Evolutionary conservation across 2,888 invertebrate genomes (phyloP), one percentile per base, ranked within the genome.

Genomic region (Melanostoma scalare): DNA sequence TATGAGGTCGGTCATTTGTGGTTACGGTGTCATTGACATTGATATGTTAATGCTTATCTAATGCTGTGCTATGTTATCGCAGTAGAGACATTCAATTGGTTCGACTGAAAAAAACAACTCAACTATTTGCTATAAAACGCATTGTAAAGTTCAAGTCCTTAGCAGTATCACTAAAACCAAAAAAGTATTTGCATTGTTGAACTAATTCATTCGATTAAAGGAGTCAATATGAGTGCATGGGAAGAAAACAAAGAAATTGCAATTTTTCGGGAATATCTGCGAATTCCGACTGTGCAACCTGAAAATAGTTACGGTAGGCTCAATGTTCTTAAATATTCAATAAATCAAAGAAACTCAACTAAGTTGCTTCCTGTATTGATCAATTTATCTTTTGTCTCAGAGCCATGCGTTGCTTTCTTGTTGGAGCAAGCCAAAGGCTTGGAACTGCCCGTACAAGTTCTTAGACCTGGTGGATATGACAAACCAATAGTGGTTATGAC

Each of bases 401-500:
- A 94, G 91, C 93, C 91, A 8, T 96, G 96, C 84, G 93, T 96
- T 10, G 91, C 92, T 31, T 98, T 97, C 90, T 93, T 96, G 86
- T 92, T 92, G 86, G 92, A 92, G 46, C 95, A 96, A 90, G 96
- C 96, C 0, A 90, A 92, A 35, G 93, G 93, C 67, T 89, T 96
- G 65, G 94, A 92, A 0, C 90, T 97, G 61, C 94, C 95, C 1
- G 92, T 94, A 79, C 92, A 93, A 80, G 92, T 95, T 2, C 92
- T 93, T 87, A 92, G 90, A 90, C 90, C 84, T 86, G 93, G 91
- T 2, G 91, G 92, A 30, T 92, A 93, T 3, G 92, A 92, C 6
- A 95, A 95, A 88, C 97, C 97, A 2, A 93, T 97, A 10, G 94
- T 96, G 50, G 91, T 97, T 33, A 93, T 98, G 88, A 96, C 96